Evolutionary conservation across 1,140 invertebrate genomes (phyloP), one percentile per base, ranked within the genome.

Genomic region (Idris sp.): DNA sequence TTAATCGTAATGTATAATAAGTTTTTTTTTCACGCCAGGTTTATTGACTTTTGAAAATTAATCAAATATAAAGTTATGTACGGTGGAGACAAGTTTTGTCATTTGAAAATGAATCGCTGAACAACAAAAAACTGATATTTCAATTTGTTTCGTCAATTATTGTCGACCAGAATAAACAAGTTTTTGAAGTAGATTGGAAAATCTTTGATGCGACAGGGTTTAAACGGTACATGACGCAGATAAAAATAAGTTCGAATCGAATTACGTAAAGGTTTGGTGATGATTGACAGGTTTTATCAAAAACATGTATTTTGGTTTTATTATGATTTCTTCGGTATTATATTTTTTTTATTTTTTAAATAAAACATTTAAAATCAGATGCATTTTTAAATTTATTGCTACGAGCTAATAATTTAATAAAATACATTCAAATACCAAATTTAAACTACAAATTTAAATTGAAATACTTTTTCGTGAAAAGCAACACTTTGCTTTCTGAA

Each of bases 1-100:
- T 71, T 48, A 33, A 62, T 53, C 67, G 49, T 49, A 48, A 48
- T 49, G 40, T 62, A 62, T 54, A 71, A 56, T 62, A 33, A 10
- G 1, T 2, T 3, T 48, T 71, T 62, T 71, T 71, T 51, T n/a
- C n/a, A 54, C 43, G 2, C 31, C 25, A 36, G 36, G 8, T 68
- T 61, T 53, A 49, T 61, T 26, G 22, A 53, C 46, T 36, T 19
- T 18, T 18, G 4, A 19, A 44, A 36, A 69, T 59, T 30, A 53
- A 59, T 69, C 36, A 46, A 31, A 53, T 16, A 30, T 6, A 35
- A 4, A 51, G 58, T 36, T 35, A 19, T 46, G 36, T 9, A 7
- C n/a, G 19, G 6, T 22, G 2, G 19, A 22, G 3, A 6, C 19
- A 6, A 22, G 19, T 22, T 25, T 36, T 15, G 2, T 28, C 6